phyloP scores from a whole-genome alignment of 2,113 vertebrate genomes.

The Rhineura floridana region DNA sequence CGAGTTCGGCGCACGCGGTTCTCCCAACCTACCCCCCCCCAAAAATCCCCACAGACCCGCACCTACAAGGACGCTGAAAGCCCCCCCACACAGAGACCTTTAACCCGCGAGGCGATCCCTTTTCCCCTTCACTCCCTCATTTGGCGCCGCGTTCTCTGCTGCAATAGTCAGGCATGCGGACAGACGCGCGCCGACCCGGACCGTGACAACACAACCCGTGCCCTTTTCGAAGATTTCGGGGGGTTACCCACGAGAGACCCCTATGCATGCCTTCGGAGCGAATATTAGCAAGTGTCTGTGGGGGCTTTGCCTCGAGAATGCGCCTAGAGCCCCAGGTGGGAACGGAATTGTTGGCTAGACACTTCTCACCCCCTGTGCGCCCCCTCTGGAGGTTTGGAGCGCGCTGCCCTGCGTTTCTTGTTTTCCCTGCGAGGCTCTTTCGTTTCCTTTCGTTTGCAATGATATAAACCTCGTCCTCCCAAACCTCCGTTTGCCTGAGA shows the following conservation, averaged over 20 bases:
- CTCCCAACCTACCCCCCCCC: neutral
- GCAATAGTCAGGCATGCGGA: no score
- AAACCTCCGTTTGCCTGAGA: neutral
- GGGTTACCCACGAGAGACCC: neutral
- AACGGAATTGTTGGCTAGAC: neutral
- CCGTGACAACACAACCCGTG: neutral
- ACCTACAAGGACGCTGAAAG: fast-evolving
- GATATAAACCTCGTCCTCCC: neutral
- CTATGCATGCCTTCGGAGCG: neutral
- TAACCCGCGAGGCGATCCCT: fast-evolving
- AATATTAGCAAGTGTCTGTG: no score
- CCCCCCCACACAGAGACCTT: fast-evolving
- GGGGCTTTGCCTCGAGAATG: neutral
- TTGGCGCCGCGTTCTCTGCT: neutral
- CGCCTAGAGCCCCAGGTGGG: neutral
- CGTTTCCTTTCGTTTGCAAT: neutral
- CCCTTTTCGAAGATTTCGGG: neutral
- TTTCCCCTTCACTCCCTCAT: fast-evolving
- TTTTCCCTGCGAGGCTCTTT: neutral
- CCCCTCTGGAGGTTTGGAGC: no score
- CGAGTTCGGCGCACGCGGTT: no score
- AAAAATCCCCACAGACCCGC: fast-evolving
- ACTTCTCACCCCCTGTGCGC: neutral
- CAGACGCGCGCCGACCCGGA: neutral
- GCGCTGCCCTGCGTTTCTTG: fast-evolving